Percentiles rank a stretch among this genome's conserved stretches.
Conservation (phyloP, 2,797 vertebrate species). For the Phataginus tricuspis region DNA sequence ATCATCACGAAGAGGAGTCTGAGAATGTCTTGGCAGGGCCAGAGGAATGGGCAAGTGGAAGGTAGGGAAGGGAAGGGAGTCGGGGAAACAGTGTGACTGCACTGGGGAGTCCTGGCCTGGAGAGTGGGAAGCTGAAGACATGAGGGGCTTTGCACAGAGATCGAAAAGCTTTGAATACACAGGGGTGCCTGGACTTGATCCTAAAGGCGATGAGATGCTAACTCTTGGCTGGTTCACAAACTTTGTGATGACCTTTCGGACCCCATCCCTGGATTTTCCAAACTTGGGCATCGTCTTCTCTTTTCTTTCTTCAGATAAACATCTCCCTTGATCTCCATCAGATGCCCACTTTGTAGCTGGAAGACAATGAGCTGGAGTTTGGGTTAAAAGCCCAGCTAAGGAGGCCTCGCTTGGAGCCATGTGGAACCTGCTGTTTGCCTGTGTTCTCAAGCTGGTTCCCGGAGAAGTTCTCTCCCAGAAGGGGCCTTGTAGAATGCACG, state of each 20-base stretch:
- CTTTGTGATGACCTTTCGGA: not conserved
- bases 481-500: not conserved
- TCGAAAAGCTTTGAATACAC: not conserved
- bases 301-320: not conserved
- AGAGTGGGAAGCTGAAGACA: not conserved
- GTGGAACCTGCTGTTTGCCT: not conserved
- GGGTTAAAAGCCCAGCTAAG: not conserved
- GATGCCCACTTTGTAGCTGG: not conserved
- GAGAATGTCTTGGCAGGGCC: not conserved
- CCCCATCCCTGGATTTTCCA: not conserved
- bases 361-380: not conserved
- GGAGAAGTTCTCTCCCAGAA: slow-evolving; percentile 58
- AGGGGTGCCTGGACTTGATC: not conserved
- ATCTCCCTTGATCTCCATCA: not conserved
- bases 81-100: not conserved
- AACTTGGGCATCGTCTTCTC: not conserved
- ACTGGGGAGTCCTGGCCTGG: not conserved
- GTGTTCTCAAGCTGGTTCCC: slow-evolving; percentile 78
- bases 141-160: not conserved
- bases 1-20: not conserved
- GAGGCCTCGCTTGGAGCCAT: not conserved
- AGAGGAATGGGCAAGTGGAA: not conserved
- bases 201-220: not conserved
- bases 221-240: not conserved
- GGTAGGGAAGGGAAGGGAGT: not conserved